phyloP scores from a whole-genome alignment of 2,113 vertebrate species.

The Boleophthalmus pectinirostris region DNA sequence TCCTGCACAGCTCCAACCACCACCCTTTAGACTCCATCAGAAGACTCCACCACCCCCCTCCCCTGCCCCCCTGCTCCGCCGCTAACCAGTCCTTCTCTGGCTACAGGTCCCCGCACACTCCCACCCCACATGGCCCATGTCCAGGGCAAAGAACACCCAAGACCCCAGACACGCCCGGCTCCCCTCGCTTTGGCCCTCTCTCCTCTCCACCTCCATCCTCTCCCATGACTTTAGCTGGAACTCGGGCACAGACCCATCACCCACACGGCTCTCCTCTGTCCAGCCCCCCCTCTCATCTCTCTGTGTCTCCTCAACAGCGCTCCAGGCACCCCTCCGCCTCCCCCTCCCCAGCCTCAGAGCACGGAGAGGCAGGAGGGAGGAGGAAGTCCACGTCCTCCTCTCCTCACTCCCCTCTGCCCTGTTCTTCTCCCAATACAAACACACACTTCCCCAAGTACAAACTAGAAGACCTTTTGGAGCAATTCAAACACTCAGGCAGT shows the following conservation, averaged over 20 bases:
- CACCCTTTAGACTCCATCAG: constrained; percentile 62
- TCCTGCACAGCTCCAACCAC: constrained; percentile 54
- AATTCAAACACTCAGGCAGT: constrained; percentile 80
- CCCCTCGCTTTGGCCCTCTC: constrained; percentile 57
- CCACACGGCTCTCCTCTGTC: constrained; percentile 54
- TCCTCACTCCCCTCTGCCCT: constrained; percentile 60
- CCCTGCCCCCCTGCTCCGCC: constrained; percentile 47
- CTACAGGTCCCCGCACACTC: constrained; percentile 63
- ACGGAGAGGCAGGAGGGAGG: constrained; percentile 60
- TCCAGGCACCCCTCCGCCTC: constrained; percentile 77
- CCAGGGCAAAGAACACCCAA: constrained; percentile 73
- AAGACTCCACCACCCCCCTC: constrained; percentile 64
- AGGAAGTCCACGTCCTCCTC: constrained; percentile 68
- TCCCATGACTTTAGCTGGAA: constrained; percentile 46
- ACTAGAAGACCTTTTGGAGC: constrained; percentile 79
- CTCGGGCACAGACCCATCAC: constrained; percentile 53
- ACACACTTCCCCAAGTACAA: constrained; percentile 69
- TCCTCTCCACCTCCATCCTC: constrained; percentile 58
- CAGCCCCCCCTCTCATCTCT: constrained; percentile 54
- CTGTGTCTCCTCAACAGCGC: constrained; percentile 71
- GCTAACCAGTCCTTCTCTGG: constrained; percentile 52
- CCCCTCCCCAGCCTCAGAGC: constrained; percentile 72
- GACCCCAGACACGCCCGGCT: constrained; percentile 67
- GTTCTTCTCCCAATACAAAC: constrained; percentile 63
- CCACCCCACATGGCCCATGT: constrained; percentile 63